Evolutionary conservation across 2,888 invertebrate genomes (phyloP).

Genomic region (Apodemia duryi): DNA sequence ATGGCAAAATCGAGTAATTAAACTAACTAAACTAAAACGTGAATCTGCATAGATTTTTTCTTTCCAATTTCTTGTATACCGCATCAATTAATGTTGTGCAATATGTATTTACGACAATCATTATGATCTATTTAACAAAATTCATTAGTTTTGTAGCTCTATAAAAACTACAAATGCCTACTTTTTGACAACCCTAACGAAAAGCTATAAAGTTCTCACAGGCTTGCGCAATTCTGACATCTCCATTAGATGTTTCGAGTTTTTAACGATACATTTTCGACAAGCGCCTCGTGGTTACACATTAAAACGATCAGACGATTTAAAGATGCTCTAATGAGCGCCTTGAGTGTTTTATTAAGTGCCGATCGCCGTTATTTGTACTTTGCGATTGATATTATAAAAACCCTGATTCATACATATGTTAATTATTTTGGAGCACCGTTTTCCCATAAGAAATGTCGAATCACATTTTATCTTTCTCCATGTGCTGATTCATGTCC

Average conservation of each 20-base stretch:
- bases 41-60: no score
- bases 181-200: conserved; percentile 44
- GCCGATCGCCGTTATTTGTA: conserved; percentile 70
- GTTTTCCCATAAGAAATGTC: neutral
- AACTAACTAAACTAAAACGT: no score
- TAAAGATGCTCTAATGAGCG: conserved; percentile 55
- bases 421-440: conserved; percentile 29
- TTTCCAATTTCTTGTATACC: no score
- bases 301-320: conserved; percentile 68
- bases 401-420: conserved; percentile 40
- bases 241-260: conserved; percentile 64
- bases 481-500: no score
- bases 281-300: conserved; percentile 41
- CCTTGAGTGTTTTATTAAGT: conserved; percentile 76
- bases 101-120: no score
- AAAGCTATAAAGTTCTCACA: conserved; percentile 58
- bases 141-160: no score
- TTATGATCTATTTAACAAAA: no score
- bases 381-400: conserved; percentile 48
- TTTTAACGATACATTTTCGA: conserved; percentile 40
- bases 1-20: no score
- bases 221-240: conserved; percentile 62
- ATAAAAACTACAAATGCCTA: neutral
- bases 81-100: no score
- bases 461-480: neutral